Evolutionary conservation across 2,888 invertebrate species (phyloP), one percentile per base, ranked within the genome.

Genomic region (Drosophila monieri): DNA sequence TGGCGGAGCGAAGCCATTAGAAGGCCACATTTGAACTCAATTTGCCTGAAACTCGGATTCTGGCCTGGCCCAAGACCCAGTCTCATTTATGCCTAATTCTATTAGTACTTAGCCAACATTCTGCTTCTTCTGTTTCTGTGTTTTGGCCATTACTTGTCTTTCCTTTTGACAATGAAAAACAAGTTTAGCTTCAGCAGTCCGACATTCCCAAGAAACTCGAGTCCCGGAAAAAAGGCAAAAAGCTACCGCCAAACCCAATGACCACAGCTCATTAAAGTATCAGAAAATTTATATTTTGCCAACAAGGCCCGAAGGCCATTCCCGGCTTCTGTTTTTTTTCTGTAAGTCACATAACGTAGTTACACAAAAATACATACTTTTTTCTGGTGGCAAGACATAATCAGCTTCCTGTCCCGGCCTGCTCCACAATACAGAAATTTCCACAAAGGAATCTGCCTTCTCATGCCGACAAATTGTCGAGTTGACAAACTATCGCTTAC

Each of bases 381-480:
- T 57, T 57, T 60, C 48, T 32, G 44, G 57, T 27, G 39, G 23
- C 35, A n/a, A 62, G 61, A 61, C 48, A 73, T 70, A 78, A 73
- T 61, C 48, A 65, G 72, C 77, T 80, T 80, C 80, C 80, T 83
- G 80, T 49, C 43, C 41, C 46, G 30, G 61, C 60, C 27, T 47
- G 60, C 15, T 27, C 60, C 44, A 39, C 41, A 44, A 35, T 23
- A 46, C 14, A 30, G 35, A 43, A 10, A 43, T n/a, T 9, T 4
- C 15, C 18, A 55, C 10, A 39, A 65, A 44, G 60, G 59, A 69
- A 74, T 58, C 69, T 85, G 83, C 59, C 54, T 58, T 72, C 69
- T 80, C 80, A 80, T 83, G 83, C 65, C 85, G 35, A 67, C 74
- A 68, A 71, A 81, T 81, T 72, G 51, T 65, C 43, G 56, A 70